A percentile compares a stretch with the other conserved stretches of the same genome.
Evolutionary conservation across 2,113 vertebrate genomes (phyloP).

Genomic region (Engystomops pustulosus): DNA sequence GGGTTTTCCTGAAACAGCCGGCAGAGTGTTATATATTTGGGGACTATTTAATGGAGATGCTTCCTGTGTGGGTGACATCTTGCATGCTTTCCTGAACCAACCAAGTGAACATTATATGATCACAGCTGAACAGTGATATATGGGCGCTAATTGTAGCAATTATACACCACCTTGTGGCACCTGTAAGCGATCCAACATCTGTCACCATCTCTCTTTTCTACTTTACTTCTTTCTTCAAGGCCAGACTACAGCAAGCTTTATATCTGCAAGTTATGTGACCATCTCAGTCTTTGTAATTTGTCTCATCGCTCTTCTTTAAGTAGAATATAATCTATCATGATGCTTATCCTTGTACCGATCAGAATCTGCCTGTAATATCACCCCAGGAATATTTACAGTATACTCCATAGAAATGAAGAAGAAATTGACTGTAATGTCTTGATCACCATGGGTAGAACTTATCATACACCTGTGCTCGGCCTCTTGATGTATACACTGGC

Average conservation of each 20-base stretch:
- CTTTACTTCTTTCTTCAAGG: neutral
- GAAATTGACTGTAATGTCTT: no score
- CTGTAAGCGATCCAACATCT: constrained; percentile 40
- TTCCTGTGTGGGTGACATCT: constrained; percentile 31
- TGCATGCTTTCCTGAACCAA: constrained; percentile 27
- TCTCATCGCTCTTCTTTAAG: no score
- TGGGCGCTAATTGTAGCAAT: constrained; percentile 51
- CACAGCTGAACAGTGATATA: constrained; percentile 45
- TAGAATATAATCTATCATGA: no score
- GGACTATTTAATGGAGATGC: constrained; percentile 30
- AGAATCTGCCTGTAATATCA: no score
- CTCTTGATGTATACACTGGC: no score
- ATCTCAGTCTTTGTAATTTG: no score
- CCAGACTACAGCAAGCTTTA: neutral
- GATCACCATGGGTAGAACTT: no score
- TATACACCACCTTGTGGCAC: constrained; percentile 46
- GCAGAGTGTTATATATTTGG: constrained; percentile 27
- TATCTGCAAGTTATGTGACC: neutral
- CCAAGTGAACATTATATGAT: constrained; percentile 36
- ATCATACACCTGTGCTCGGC: no score
- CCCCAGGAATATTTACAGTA: no score
- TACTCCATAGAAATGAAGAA: no score
- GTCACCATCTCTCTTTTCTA: neutral
- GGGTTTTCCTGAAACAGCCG: constrained; percentile 18
- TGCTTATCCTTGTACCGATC: neutral